Conservation (phyloP, 2,888 invertebrate species). For the Chymomyza amoena region DNA sequence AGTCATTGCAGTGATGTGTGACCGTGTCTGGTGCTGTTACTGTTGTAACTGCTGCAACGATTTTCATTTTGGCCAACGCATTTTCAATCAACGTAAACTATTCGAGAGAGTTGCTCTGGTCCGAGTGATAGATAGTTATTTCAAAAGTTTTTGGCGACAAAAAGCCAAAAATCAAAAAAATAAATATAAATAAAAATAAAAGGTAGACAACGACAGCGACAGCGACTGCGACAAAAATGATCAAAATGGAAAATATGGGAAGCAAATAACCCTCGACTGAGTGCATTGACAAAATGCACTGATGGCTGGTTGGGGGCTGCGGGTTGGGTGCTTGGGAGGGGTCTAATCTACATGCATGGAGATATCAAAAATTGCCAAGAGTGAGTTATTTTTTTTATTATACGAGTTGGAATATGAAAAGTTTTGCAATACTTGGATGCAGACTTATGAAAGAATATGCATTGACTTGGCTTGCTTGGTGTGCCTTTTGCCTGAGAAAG, state of each 20-base stretch:
- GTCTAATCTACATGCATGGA: neutral
- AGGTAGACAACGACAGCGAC: neutral
- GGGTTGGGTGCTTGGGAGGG: too few relatives aligned
- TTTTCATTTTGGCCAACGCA: slow-evolving; percentile 38
- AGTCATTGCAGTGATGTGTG: slow-evolving; percentile 55
- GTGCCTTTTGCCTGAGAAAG: slow-evolving; percentile 38
- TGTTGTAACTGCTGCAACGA: slow-evolving; percentile 2
- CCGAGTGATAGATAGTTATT: neutral
- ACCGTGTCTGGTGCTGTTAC: slow-evolving; percentile 43
- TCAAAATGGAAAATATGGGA: neutral
- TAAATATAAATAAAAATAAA: neutral
- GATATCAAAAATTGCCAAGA: neutral
- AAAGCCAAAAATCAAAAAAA: neutral
- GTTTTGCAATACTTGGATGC: neutral
- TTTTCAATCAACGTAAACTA: slow-evolving; percentile 59
- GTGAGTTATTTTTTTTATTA: neutral
- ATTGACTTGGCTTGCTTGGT: neutral
- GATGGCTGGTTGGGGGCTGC: neutral
- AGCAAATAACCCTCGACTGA: neutral
- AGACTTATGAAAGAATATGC: slow-evolving; percentile 3
- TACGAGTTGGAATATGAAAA: neutral
- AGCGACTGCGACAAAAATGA: neutral
- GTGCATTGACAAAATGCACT: neutral
- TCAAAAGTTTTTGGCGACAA: neutral
- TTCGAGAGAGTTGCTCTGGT: slow-evolving; percentile 9